phyloP scores from a whole-genome alignment of 23 tunicate genomes.

The Styela plicata region DNA sequence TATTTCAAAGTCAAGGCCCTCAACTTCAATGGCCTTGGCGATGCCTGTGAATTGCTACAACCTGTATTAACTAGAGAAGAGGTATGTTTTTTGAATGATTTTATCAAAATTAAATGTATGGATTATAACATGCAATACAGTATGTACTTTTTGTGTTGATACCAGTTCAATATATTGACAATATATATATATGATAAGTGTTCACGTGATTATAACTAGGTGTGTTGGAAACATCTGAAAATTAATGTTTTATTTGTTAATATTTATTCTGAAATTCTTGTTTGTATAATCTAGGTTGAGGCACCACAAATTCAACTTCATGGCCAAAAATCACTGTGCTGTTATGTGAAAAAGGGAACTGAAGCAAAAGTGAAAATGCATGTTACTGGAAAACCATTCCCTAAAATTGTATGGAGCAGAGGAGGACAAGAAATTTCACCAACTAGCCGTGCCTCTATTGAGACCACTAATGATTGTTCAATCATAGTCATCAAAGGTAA shows the following conservation, averaged over 20 bases:
- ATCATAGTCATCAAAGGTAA: slow-evolving; percentile 69
- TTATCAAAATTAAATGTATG: too few species aligned
- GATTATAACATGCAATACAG: neutral
- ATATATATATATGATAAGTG: too few species aligned
- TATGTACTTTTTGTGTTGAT: too few species aligned
- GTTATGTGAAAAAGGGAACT: slow-evolving; percentile 74
- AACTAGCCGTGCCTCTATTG: slow-evolving; percentile 68
- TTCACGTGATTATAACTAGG: too few species aligned
- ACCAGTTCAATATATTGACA: too few species aligned
- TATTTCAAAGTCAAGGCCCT: slow-evolving; percentile 81
- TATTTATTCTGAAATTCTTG: too few species aligned
- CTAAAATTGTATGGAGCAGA: slow-evolving; percentile 59
- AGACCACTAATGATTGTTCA: slow-evolving; percentile 33
- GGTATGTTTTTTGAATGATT: slow-evolving; percentile 20
- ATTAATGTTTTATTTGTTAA: too few species aligned
- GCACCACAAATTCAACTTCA: slow-evolving; percentile 64
- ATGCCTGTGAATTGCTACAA: slow-evolving; percentile 66
- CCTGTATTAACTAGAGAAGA: slow-evolving; percentile 72
- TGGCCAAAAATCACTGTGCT: slow-evolving; percentile 45
- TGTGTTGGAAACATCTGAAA: too few species aligned
- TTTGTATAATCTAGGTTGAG: slow-evolving; percentile 36
- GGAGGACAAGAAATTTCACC: slow-evolving; percentile 40
- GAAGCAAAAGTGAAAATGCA: slow-evolving; percentile 61
- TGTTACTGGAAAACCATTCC: slow-evolving; percentile 76
- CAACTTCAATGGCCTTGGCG: slow-evolving; percentile 88